Conservation (phyloP, 2,113 vertebrate genomes). For the Vanacampus margaritifer region DNA sequence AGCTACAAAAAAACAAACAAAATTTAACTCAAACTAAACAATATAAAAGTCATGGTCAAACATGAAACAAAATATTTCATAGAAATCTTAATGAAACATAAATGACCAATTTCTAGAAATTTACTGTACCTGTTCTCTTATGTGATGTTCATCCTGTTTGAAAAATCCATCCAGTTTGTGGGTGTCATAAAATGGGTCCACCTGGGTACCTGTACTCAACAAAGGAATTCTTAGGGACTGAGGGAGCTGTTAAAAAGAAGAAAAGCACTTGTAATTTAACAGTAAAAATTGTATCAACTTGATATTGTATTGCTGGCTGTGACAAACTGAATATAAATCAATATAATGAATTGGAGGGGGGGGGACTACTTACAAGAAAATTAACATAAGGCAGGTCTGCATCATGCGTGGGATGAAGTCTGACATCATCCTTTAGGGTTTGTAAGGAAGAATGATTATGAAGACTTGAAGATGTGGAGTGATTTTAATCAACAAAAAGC, state of each 20-base stretch:
- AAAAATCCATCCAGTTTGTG: constrained; percentile 36
- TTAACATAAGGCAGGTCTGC: constrained; percentile 57
- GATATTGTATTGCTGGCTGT: background rate
- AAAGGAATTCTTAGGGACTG: constrained; percentile 31
- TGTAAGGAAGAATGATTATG: constrained; percentile 46
- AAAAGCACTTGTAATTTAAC: constrained; percentile 11
- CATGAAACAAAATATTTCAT: background rate
- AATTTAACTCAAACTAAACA: constrained; percentile 8
- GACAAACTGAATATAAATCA: background rate
- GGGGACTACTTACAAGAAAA: constrained; percentile 71
- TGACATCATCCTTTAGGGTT: constrained; percentile 74
- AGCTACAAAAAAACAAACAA: constrained; percentile 60
- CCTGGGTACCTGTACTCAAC: constrained; percentile 27
- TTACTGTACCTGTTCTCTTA: constrained; percentile 60
- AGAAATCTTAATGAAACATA: background rate
- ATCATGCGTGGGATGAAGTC: constrained; percentile 25
- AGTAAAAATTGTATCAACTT: background rate
- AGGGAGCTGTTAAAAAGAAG: constrained; percentile 47
- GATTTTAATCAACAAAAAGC: constrained; percentile 33
- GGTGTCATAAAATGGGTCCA: constrained; percentile 12
- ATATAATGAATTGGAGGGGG: background rate
- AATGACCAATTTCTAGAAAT: background rate
- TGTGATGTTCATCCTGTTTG: constrained; percentile 33
- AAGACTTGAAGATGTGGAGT: constrained; percentile 12
- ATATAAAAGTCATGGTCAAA: background rate